These are phyloP conservation scores for Brachionus sp. DNA, from an alignment of 1,140 invertebrate species.

Conservation along the genomic window DNA sequence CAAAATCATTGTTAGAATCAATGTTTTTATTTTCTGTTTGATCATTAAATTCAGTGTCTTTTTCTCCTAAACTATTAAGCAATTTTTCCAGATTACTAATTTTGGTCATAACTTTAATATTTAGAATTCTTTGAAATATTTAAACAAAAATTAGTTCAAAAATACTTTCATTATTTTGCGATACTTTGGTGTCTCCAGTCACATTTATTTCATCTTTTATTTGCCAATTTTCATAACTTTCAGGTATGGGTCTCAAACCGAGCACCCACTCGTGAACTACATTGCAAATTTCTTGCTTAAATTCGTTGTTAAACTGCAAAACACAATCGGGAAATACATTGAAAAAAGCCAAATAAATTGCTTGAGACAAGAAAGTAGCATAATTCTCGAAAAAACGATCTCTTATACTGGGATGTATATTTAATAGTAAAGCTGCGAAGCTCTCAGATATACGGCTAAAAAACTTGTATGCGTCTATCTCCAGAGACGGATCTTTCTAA, in stretches of 20 bases:
- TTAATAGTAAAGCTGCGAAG: slow-evolving; percentile 18
- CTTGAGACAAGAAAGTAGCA: slow-evolving; percentile 24
- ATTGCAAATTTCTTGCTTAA: slow-evolving; percentile 24
- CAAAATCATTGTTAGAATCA: neutral
- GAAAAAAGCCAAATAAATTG: slow-evolving; percentile 38
- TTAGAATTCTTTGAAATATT: neutral
- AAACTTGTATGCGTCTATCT: slow-evolving; percentile 29
- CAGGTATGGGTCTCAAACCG: slow-evolving; percentile 18
- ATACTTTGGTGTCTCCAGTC: slow-evolving; percentile 23
- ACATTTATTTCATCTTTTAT: slow-evolving; percentile 39
- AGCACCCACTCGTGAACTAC: slow-evolving; percentile 28
- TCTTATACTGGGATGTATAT: slow-evolving; percentile 4
- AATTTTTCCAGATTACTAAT: slow-evolving; percentile 25
- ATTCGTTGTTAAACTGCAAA: neutral
- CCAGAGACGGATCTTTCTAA: neutral
- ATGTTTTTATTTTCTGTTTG: neutral
- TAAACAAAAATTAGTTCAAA: neutral
- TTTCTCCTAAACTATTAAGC: neutral
- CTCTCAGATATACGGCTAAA: slow-evolving; percentile 34
- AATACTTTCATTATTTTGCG: slow-evolving; percentile 17
- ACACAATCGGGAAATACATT: slow-evolving; percentile 27
- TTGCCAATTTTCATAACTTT: slow-evolving; percentile 36
- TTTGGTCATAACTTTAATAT: slow-evolving; percentile 8
- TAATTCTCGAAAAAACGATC: slow-evolving; percentile 42
- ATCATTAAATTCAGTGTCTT: neutral